Percentiles rank a stretch among this genome's conserved stretches.
These are phyloP conservation scores for Lithophane leautieri DNA, from an alignment of 2,888 invertebrate genomes.

Conservation along the genomic window DNA sequence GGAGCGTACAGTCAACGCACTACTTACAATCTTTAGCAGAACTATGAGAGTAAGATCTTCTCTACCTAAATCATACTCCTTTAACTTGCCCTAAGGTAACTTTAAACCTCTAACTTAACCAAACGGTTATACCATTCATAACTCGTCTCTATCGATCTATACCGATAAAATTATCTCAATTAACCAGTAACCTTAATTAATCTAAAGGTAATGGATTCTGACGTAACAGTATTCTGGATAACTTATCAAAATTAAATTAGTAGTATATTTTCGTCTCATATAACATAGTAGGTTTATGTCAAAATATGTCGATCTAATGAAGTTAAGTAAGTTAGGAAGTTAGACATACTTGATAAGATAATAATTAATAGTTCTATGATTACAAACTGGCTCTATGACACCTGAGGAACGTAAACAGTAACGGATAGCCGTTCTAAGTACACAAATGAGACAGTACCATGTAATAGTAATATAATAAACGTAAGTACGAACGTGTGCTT, in stretches of 20 bases:
- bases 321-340: constrained; percentile 61
- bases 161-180: constrained; percentile 77
- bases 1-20: constrained; percentile 68
- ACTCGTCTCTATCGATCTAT: constrained; percentile 68
- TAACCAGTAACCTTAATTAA: constrained; percentile 70
- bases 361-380: constrained; percentile 52
- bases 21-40: constrained; percentile 75
- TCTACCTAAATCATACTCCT: constrained; percentile 76
- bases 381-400: constrained; percentile 47
- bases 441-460: constrained; percentile 68
- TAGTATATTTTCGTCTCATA: constrained; percentile 65
- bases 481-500: constrained; percentile 82
- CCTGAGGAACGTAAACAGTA: constrained; percentile 59
- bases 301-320: constrained; percentile 66
- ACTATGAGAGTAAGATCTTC: constrained; percentile 76
- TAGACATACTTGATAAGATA: constrained; percentile 57
- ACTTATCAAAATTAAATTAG: constrained; percentile 82
- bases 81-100: constrained; percentile 76
- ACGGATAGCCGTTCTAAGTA: constrained; percentile 62
- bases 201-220: constrained; percentile 63
- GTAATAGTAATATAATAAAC: constrained; percentile 69
- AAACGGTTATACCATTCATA: constrained; percentile 82
- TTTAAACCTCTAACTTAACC: constrained; percentile 81
- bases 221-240: constrained; percentile 89
- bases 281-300: constrained; percentile 60